Evolutionary conservation across 2,888 invertebrate species (phyloP).

Genomic region (Drosophila nigricruria): DNA sequence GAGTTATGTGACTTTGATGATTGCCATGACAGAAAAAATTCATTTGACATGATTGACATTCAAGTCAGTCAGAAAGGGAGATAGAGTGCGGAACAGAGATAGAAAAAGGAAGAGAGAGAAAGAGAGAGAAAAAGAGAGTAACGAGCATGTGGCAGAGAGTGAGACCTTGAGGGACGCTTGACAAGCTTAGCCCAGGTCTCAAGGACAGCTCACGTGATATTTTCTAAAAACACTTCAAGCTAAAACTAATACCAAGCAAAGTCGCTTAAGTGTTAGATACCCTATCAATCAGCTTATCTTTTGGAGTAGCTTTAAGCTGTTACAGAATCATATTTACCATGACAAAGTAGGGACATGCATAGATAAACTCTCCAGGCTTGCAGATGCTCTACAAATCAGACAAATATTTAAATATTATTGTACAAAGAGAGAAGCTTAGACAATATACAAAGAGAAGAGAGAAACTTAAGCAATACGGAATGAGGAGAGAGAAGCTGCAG

Average conservation of each 20-base stretch:
- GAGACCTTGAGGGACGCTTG: constrained; percentile 32
- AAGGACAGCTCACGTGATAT: constrained; percentile 35
- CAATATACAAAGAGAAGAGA: neutral
- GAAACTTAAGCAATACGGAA: neutral
- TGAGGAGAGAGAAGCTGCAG: neutral
- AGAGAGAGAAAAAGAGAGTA: neutral
- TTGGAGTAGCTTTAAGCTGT: neutral
- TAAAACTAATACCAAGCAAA: neutral
- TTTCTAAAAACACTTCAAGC: constrained; percentile 3
- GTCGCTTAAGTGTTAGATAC: neutral
- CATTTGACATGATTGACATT: constrained; percentile 34
- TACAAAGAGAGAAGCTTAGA: neutral
- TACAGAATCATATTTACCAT: neutral
- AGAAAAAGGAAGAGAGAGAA: neutral
- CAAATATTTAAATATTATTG: neutral
- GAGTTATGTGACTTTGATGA: constrained; percentile 29
- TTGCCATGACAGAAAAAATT: constrained; percentile 37
- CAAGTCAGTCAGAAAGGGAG: neutral
- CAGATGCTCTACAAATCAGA: neutral
- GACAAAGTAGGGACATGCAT: neutral
- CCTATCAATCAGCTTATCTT: neutral
- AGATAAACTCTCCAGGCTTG: neutral
- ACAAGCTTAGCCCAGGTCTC: constrained; percentile 38
- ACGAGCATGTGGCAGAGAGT: constrained; percentile 1
- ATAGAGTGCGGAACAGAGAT: neutral